phyloP scores from a whole-genome alignment of 2,888 invertebrate genomes.

The Limnephilus rhombicus region DNA sequence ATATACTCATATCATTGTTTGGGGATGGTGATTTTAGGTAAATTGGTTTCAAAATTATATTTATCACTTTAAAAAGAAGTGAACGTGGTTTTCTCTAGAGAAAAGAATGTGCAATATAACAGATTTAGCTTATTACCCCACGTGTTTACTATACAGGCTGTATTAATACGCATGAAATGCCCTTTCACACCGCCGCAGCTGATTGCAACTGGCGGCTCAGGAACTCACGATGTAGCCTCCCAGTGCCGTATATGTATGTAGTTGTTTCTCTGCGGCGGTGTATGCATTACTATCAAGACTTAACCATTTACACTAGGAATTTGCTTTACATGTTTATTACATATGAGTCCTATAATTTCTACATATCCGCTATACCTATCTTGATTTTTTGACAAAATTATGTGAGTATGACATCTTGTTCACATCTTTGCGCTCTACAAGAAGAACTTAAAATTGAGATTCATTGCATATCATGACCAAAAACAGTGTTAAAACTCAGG shows the following conservation, averaged over 20 bases:
- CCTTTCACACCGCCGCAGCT: neutral
- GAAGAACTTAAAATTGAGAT: too few relatives aligned
- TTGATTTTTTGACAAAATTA: too few relatives aligned
- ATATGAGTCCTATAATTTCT: neutral
- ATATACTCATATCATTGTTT: slow-evolving; percentile 19
- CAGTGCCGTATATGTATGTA: neutral
- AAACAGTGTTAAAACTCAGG: too few relatives aligned
- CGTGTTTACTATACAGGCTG: neutral
- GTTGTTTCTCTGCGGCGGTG: neutral
- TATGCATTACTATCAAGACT: neutral
- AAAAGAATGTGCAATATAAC: neutral
- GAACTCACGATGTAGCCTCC: neutral
- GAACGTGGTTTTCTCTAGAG: neutral
- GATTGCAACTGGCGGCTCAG: neutral
- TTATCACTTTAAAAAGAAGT: neutral
- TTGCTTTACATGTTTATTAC: neutral
- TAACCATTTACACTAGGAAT: neutral
- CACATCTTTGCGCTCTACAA: too few relatives aligned
- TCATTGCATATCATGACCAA: too few relatives aligned
- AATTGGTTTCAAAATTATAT: slow-evolving; percentile 7
- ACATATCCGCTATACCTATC: too few relatives aligned
- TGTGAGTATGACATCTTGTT: too few relatives aligned
- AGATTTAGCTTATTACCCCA: neutral
- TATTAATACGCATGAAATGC: neutral
- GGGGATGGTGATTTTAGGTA: slow-evolving; percentile 8